Conservation (phyloP, 2,888 invertebrate genomes). For the Pegoplata infirma region DNA sequence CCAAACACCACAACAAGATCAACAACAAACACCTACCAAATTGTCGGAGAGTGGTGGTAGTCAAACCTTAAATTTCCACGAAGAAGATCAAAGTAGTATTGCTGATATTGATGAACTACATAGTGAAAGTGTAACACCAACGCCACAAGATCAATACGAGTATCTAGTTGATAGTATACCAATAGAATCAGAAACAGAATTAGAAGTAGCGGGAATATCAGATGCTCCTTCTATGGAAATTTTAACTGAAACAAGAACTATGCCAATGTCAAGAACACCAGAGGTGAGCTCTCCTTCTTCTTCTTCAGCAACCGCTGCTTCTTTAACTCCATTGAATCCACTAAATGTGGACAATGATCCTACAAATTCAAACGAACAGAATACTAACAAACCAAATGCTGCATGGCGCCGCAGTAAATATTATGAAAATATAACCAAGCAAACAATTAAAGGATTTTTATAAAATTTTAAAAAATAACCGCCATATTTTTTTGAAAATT, state of each 20-base stretch:
- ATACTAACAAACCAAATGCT: slow-evolving; percentile 68
- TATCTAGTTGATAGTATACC: slow-evolving; percentile 64
- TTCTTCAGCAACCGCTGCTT: too few relatives aligned
- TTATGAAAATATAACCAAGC: slow-evolving; percentile 80
- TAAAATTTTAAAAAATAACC: slow-evolving; percentile 66
- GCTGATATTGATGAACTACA: slow-evolving; percentile 71
- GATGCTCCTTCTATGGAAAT: slow-evolving; percentile 65
- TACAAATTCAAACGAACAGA: slow-evolving; percentile 37
- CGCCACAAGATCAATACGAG: slow-evolving; percentile 67
- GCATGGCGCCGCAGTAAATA: slow-evolving; percentile 79
- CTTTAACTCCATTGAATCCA: too few relatives aligned
- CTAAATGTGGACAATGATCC: slow-evolving; percentile 40
- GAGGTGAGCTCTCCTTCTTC: slow-evolving; percentile 75
- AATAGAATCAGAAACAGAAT: slow-evolving; percentile 71
- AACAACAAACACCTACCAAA: slow-evolving; percentile 23
- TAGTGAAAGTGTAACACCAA: slow-evolving; percentile 75
- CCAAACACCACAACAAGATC: neutral
- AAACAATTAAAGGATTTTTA: slow-evolving; percentile 81
- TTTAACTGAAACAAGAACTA: slow-evolving; percentile 66
- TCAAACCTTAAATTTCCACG: neutral
- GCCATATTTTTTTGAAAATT: neutral
- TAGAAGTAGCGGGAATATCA: slow-evolving; percentile 67
- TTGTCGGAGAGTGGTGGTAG: slow-evolving; percentile 8
- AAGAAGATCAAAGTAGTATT: slow-evolving; percentile 69
- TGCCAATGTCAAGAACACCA: slow-evolving; percentile 69